Base-by-base conservation (phyloP, 2,888 invertebrate genomes). In the Sturmia bella region DNA sequence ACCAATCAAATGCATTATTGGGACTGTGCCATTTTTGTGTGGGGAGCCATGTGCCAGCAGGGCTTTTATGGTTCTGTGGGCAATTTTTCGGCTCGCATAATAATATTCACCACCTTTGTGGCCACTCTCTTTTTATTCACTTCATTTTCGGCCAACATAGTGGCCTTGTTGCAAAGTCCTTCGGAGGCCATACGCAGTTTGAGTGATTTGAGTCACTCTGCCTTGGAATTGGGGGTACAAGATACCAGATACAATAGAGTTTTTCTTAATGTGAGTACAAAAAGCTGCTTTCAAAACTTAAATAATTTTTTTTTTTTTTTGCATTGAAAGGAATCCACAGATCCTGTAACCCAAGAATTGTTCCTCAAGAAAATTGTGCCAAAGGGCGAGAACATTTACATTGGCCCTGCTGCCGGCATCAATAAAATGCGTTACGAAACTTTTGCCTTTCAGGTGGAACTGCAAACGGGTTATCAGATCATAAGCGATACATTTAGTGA, bases 121-220 rank as follows among this genome's bases (percentile, higher is more conserved):
- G 89, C 92, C 0, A 91, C 93, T 0, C 88, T 94, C 57, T 94
- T 94, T 88, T 87, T 92, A 32, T 94, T 93, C 87, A 94, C 93
- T 9, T 93, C 94, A 0, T 94, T 93, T 88, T 93, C 94, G 15
- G 94, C 94, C 27, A 94, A 93, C 89, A 92, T 94, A 84, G 94
- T 94, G 82, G 92, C 93, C 12, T 90, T 94, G 81, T 89, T 94
- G 84, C 94, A 94, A 89, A 92, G 93, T 84, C 93, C 94, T 15
- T 93, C 93, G 87, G 89, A 92, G 85, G 92, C 93, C 15, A 91
- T 94, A 70, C 91, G 89, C 73, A 91, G 92, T 17, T 88, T 94
- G 64, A 90, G 88, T 6, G 93, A 94, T 87, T 90, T 94, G 11
- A 88, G 92, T 0, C 90, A 89, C 79, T 93, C 93, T 1, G 93